These are phyloP conservation scores for Porites rus DNA, from an alignment of 92 coral and sea anemone genomes.

Conservation along the genomic window DNA sequence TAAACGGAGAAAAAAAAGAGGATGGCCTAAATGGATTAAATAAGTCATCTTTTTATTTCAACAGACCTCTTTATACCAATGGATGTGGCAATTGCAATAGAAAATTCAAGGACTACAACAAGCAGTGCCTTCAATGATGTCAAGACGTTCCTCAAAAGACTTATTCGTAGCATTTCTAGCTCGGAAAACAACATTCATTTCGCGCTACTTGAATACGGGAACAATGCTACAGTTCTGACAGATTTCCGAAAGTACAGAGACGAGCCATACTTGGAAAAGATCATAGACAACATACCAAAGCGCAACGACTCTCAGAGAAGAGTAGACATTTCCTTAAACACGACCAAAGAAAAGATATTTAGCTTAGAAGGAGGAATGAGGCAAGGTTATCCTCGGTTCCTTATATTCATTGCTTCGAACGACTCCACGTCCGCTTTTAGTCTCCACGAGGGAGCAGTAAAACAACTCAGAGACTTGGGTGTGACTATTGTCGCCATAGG, in stretches of 20 bases:
- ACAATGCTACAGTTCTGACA: constrained; percentile 60
- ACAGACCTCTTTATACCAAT: constrained; percentile 78
- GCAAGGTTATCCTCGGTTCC: constrained; percentile 78
- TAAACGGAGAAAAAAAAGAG: too few species aligned
- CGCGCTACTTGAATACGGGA: constrained; percentile 70
- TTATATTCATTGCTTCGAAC: constrained; percentile 66
- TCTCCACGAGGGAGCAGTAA: constrained; percentile 41
- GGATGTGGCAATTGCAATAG: constrained; percentile 83
- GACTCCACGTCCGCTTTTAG: constrained; percentile 57
- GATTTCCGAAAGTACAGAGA: constrained; percentile 57
- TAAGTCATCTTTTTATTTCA: background rate
- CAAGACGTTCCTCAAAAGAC: constrained; percentile 63
- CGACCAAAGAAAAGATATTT: constrained; percentile 54
- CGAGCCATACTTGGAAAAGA: constrained; percentile 55
- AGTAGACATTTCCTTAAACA: constrained; percentile 55
- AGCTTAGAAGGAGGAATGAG: constrained; percentile 80
- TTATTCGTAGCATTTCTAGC: constrained; percentile 69
- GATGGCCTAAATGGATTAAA: too few species aligned
- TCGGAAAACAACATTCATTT: constrained; percentile 78
- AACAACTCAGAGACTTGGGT: constrained; percentile 62
- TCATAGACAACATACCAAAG: constrained; percentile 53
- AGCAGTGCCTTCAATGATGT: constrained; percentile 60
- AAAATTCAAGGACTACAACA: constrained; percentile 55
- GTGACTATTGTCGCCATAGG: constrained; percentile 78
- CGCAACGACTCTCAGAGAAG: constrained; percentile 32